A percentile compares a stretch with the other conserved stretches of the same genome.
Conservation (phyloP, 2,113 vertebrate species). For the Siniperca knerii region DNA sequence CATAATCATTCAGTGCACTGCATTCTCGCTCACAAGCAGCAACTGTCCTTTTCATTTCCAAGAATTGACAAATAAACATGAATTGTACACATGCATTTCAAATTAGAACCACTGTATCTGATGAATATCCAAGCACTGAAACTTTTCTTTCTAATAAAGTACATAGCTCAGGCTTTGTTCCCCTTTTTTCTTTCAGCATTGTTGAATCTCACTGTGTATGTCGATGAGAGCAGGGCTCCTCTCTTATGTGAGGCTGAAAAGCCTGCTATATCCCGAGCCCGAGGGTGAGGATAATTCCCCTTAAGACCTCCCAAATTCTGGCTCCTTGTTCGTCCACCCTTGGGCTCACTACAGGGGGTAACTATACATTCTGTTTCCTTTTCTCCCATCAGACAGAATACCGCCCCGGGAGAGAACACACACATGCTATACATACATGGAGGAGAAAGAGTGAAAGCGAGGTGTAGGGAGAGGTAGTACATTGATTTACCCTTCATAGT, state of each 20-base stretch:
- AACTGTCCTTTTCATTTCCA: constrained; percentile 16
- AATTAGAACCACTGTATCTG: constrained; percentile 4
- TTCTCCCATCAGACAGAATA: constrained; percentile 68
- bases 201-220: constrained; percentile 42
- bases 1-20: constrained; percentile 2
- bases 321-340: constrained; percentile 79
- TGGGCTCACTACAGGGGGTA: constrained; percentile 73
- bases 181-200: constrained; percentile 31
- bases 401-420: constrained; percentile 72
- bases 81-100: background rate
- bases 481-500: constrained; percentile 87
- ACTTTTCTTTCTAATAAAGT: constrained; percentile 12
- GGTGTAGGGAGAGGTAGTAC: constrained; percentile 78
- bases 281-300: constrained; percentile 79
- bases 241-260: constrained; percentile 69
- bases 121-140: constrained; percentile 16
- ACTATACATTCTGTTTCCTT: constrained; percentile 77
- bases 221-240: constrained; percentile 45
- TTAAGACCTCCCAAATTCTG: constrained; percentile 79
- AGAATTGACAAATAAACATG: constrained; percentile 5
- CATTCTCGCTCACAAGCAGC: background rate
- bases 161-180: constrained; percentile 40
- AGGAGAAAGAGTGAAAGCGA: constrained; percentile 64
- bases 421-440: constrained; percentile 56
- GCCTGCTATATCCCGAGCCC: constrained; percentile 66